Conservation (phyloP, 2,113 vertebrate genomes). For the Proteles cristata region DNA sequence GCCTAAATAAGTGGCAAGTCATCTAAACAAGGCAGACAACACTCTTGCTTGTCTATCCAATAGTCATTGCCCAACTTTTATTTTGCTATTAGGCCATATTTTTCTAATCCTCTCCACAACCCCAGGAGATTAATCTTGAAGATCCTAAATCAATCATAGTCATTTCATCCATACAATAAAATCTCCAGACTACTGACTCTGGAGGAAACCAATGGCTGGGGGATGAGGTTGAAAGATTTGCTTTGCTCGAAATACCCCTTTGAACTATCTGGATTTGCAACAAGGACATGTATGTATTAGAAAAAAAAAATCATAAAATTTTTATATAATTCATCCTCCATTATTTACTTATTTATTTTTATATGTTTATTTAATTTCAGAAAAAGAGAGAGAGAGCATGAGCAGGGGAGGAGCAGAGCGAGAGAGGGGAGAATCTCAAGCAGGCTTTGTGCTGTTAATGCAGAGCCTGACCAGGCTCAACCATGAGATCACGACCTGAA, state of each 20-base stretch:
- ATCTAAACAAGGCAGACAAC: background rate
- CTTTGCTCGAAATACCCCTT: background rate
- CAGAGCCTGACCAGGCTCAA: too few species aligned
- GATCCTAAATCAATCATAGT: background rate
- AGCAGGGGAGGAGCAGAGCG: too few species aligned
- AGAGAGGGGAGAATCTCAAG: too few species aligned
- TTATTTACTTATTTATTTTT: background rate
- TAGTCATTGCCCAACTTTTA: background rate
- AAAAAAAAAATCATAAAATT: background rate
- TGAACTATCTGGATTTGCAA: background rate
- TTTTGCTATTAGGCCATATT: background rate
- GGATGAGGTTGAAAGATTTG: background rate
- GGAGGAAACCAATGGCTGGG: background rate
- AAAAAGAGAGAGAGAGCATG: too few species aligned
- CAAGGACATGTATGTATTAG: background rate
- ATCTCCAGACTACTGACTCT: background rate
- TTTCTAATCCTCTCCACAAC: background rate
- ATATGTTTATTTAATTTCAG: too few species aligned
- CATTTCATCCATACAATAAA: background rate
- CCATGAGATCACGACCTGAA: too few species aligned
- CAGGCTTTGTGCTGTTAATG: too few species aligned
- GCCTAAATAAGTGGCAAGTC: background rate
- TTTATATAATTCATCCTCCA: background rate
- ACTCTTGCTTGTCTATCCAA: background rate
- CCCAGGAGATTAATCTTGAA: conserved; percentile 9